Percentiles rank a stretch among this genome's conserved stretches.
Evolutionary conservation across 2,797 vertebrate genomes (phyloP).

Genomic region (Peromyscus aztecus): DNA sequence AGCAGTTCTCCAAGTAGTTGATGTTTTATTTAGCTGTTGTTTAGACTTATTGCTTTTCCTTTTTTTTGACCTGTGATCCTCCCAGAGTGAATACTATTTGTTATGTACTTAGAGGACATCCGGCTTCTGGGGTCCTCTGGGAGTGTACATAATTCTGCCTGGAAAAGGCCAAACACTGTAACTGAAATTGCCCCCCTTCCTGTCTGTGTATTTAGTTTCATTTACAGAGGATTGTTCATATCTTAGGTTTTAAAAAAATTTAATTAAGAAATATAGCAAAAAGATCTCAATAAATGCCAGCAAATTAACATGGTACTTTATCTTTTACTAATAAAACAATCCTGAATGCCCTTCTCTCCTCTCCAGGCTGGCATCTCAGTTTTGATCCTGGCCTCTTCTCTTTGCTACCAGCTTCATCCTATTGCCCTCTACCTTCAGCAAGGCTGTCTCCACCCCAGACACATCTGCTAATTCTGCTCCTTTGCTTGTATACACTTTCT

Average conservation of each 20-base stretch:
- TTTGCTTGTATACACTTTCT: background rate
- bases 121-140: slow-evolving; percentile 58
- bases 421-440: background rate
- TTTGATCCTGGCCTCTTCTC: background rate
- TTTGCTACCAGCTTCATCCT: background rate
- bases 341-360: background rate
- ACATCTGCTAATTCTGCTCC: background rate
- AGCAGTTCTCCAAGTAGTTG: slow-evolving; percentile 39
- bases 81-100: slow-evolving; percentile 49
- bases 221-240: slow-evolving; percentile 50
- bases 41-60: slow-evolving; percentile 17
- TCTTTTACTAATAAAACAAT: background rate
- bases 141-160: slow-evolving; percentile 71
- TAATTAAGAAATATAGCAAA: slow-evolving; percentile 53
- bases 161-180: slow-evolving; percentile 63
- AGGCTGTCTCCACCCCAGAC: background rate
- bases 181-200: slow-evolving; percentile 48
- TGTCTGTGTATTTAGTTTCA: slow-evolving; percentile 44
- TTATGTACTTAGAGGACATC: slow-evolving; percentile 63
- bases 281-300: background rate
- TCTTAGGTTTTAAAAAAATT: slow-evolving; percentile 22
- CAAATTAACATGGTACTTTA: background rate
- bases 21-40: slow-evolving; percentile 53
- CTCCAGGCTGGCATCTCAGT: too few relatives aligned
- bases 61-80: slow-evolving; percentile 50